Percentiles rank a stretch among this genome's conserved stretches.
phyloP scores from a whole-genome alignment of 2,888 invertebrate species.

The Dorcus hopei region DNA sequence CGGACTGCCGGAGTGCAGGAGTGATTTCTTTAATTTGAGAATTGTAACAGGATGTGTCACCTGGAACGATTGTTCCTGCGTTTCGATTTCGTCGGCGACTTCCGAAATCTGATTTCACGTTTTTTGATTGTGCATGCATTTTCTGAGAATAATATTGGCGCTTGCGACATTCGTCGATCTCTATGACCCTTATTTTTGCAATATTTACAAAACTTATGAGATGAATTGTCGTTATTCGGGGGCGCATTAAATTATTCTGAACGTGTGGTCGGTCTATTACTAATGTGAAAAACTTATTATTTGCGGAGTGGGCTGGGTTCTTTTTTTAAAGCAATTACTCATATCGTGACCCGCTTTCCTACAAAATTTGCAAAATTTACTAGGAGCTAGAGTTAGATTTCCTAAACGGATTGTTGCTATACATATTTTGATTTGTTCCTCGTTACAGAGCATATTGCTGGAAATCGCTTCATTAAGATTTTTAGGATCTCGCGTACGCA shows the following conservation, averaged over 20 bases:
- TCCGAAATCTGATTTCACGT: neutral
- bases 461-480: constrained; percentile 11
- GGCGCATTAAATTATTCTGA: too few species aligned
- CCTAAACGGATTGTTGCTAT: neutral
- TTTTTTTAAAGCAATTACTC: too few species aligned
- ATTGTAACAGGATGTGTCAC: neutral
- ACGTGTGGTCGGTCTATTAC: too few species aligned
- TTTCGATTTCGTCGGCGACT: constrained; percentile 1
- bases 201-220: neutral
- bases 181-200: constrained; percentile 7
- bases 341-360: too few species aligned
- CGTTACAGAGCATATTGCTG: constrained; percentile 4
- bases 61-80: neutral
- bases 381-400: too few species aligned
- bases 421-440: constrained; percentile 10
- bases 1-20: neutral
- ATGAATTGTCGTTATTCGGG: too few species aligned
- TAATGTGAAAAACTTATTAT: too few species aligned
- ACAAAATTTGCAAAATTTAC: too few species aligned
- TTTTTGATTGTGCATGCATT: neutral
- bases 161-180: constrained; percentile 9
- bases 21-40: neutral
- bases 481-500: neutral
- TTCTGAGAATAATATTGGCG: constrained; percentile 1
- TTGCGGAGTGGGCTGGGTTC: too few species aligned